Evolutionary conservation across 1,140 invertebrate species (phyloP).

Genomic region (Yoshiicerus persimilis): DNA sequence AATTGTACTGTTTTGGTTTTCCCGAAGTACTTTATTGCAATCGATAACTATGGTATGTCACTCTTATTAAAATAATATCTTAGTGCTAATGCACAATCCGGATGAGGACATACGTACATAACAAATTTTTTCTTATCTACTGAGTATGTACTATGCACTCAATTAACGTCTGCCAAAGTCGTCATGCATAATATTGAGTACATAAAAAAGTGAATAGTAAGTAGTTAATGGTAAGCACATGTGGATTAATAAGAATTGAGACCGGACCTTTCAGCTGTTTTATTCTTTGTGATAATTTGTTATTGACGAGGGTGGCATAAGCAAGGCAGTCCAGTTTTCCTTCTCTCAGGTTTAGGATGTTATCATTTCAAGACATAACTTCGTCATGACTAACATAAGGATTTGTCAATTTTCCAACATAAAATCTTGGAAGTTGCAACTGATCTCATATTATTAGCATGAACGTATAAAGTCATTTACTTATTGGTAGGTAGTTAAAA

Average conservation of each 20-base stretch:
- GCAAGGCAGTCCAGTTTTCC: neutral
- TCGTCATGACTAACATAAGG: neutral
- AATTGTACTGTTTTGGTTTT: no score
- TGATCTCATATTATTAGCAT: no score
- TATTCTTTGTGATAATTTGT: neutral
- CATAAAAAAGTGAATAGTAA: neutral
- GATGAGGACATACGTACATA: neutral
- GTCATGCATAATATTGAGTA: neutral
- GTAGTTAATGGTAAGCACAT: neutral
- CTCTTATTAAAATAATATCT: no score
- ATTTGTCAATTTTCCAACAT: neutral
- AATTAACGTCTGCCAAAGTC: neutral
- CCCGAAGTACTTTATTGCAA: no score
- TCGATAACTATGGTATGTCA: no score
- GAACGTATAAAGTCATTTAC: no score
- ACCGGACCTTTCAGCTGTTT: neutral
- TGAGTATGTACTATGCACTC: neutral
- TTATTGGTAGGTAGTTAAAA: no score
- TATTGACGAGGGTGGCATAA: neutral
- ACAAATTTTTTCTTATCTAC: neutral
- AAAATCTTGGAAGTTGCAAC: no score
- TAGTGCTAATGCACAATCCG: neutral
- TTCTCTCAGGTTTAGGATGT: neutral
- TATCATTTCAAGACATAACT: neutral
- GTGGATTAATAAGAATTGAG: neutral